Evolutionary conservation across 2,113 vertebrate genomes (phyloP).

Genomic region (Seriola aureovittata): DNA sequence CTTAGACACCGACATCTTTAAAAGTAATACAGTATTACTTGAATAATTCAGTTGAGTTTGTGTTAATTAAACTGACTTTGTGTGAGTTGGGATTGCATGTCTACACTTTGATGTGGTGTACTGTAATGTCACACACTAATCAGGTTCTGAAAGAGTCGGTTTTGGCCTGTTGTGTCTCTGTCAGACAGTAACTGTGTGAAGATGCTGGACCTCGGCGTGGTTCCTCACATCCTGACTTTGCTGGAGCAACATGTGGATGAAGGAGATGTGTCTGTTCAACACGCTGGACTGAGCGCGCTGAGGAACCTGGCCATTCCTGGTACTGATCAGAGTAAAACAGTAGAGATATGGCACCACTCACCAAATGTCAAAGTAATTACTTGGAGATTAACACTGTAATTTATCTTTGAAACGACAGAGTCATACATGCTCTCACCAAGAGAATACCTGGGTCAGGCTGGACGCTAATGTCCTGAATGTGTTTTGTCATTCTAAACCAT

Average conservation of each 20-base stretch:
- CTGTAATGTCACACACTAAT: not conserved
- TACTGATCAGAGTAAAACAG: constrained; percentile 48
- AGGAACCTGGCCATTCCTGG: constrained; percentile 90
- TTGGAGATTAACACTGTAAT: not conserved
- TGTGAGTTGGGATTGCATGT: not conserved
- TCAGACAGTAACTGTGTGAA: constrained; percentile 90
- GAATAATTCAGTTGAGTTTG: too few relatives aligned
- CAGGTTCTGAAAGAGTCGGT: not conserved
- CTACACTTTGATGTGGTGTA: not conserved
- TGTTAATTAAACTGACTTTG: not conserved
- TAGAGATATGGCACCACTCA: not conserved
- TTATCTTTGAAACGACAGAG: not conserved
- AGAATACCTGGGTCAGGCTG: too few relatives aligned
- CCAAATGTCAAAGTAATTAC: not conserved
- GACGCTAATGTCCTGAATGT: not conserved
- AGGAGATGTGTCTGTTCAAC: constrained; percentile 88
- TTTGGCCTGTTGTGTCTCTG: constrained; percentile 26
- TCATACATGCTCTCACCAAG: not conserved
- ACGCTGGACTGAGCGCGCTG: constrained; percentile 90
- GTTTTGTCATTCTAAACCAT: not conserved
- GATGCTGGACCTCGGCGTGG: constrained; percentile 89
- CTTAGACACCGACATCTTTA: too few relatives aligned
- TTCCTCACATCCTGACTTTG: constrained; percentile 89
- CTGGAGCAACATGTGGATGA: constrained; percentile 87
- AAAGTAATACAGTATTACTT: not conserved